Evolutionary conservation across 64 coral and sea anemone species (phyloP).

Genomic region (Dendrophyllia cribrosa): DNA sequence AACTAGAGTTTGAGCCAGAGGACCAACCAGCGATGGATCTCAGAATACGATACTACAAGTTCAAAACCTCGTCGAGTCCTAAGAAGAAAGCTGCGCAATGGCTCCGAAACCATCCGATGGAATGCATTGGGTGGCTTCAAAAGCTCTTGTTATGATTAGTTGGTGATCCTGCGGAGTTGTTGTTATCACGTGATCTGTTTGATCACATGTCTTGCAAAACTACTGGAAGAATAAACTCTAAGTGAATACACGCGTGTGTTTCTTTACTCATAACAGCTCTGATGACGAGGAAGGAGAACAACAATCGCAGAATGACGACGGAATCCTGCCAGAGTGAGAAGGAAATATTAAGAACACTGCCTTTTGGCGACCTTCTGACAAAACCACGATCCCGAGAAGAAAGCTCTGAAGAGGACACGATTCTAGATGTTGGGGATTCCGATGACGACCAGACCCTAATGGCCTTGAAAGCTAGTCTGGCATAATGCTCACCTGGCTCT

Average conservation of each 20-base stretch:
- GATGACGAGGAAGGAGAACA: neutral
- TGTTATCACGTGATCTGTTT: too few relatives aligned
- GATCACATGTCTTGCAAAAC: too few relatives aligned
- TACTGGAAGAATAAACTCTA: too few relatives aligned
- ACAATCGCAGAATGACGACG: neutral
- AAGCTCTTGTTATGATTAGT: too few relatives aligned
- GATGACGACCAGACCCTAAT: too few relatives aligned
- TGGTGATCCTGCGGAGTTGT: too few relatives aligned
- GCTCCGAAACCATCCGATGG: slow-evolving; percentile 44
- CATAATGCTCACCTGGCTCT: too few relatives aligned
- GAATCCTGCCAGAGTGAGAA: neutral
- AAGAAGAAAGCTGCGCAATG: slow-evolving; percentile 35
- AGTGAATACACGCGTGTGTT: too few relatives aligned
- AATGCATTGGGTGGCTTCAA: slow-evolving; percentile 38
- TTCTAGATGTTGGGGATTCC: too few relatives aligned
- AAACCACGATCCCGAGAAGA: neutral
- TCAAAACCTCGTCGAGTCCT: slow-evolving; percentile 12
- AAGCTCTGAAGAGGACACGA: neutral
- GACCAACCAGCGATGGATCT: slow-evolving; percentile 38
- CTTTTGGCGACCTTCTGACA: neutral
- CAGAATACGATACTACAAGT: slow-evolving; percentile 21
- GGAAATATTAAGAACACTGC: neutral
- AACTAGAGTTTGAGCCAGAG: neutral
- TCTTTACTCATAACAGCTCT: too few relatives aligned
- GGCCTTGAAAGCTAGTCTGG: too few relatives aligned